Evolutionary conservation across 30 jellyfish, hydroid and myxozoan species (phyloP), one percentile per base, ranked within the genome.

Genomic region (Aurelia aurita): DNA sequence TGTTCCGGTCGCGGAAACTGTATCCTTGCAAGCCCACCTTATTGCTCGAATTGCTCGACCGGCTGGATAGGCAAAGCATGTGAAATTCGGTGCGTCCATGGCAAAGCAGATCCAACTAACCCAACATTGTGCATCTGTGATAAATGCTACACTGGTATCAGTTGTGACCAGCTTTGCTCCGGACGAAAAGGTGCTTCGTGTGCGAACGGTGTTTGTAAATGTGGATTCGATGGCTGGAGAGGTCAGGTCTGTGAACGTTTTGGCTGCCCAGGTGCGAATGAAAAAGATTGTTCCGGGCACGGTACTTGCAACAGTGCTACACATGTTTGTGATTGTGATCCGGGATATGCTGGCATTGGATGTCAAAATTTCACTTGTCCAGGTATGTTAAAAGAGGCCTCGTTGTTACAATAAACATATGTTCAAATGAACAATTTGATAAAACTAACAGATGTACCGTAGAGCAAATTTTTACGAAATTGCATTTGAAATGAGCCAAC

Each of bases 21-120:
- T 69, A 72, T 84, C 26, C 35, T 71, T 43, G 93, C 82, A 6
- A 84, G 87, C 70, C 93, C 93, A 18, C 93, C 93, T 0, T 84
- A 69, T 44, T 84, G 93, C 58, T 26, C 39, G 18, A 72, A 84
- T 45, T 84, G 93, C 54, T 15, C 87, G 26, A 51, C 72, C 4
- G 93, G 93, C 63, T 84, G 93, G 93, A 84, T 84, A 21, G 93
- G 93, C 80, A 73, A 84, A 60, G 93, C 87, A 35, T 84, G 93
- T 44, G 93, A 84, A 72, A 59, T 84, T 60, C 76, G 29, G 13
- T 84, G 93, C 59, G 76, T 57, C 49, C 93, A 72, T 21, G 93
- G 93, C 62, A 84, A 70, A 35, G 87, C 87, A 3, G 54, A 84
- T 60, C 64, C 73, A 18, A 69, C 43, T 70, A 84, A 84, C 29